Evolutionary conservation across 2,888 invertebrate species (phyloP).

Genomic region (Nephrotoma guestfalica): DNA sequence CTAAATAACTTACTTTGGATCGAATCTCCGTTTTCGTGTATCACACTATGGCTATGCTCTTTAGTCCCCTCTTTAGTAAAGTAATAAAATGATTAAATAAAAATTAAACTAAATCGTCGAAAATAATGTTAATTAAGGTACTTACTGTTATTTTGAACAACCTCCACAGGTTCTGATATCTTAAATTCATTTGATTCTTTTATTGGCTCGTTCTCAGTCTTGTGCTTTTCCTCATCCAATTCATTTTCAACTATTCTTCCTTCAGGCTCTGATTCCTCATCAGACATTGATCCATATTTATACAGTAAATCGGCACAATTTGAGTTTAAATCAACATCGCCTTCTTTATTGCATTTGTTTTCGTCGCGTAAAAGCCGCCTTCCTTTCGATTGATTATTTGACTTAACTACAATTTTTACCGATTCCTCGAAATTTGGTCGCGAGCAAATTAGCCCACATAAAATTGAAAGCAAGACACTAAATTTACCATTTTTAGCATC

Average conservation of each 20-base stretch:
- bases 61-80: not conserved
- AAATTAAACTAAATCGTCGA: not conserved
- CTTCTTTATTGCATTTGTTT: not conserved
- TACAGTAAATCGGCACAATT: slow-evolving; percentile 1
- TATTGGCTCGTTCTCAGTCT: not conserved
- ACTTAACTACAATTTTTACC: not conserved
- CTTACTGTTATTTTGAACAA: not conserved
- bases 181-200: not conserved
- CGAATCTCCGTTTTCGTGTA: not conserved
- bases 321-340: not conserved
- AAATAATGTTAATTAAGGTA: not conserved
- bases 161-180: not conserved
- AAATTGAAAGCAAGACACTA: not conserved
- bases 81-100: not conserved
- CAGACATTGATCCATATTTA: not conserved
- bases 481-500: not conserved
- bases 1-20: not conserved
- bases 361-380: not conserved
- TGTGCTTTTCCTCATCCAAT: not conserved
- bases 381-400: not conserved
- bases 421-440: not conserved
- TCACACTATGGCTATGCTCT: not conserved
- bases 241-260: not conserved
- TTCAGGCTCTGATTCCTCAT: slow-evolving; percentile 1
- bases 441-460: not conserved